Base-by-base conservation (phyloP, 2,113 vertebrate species). In the Brachirus orientalis region DNA sequence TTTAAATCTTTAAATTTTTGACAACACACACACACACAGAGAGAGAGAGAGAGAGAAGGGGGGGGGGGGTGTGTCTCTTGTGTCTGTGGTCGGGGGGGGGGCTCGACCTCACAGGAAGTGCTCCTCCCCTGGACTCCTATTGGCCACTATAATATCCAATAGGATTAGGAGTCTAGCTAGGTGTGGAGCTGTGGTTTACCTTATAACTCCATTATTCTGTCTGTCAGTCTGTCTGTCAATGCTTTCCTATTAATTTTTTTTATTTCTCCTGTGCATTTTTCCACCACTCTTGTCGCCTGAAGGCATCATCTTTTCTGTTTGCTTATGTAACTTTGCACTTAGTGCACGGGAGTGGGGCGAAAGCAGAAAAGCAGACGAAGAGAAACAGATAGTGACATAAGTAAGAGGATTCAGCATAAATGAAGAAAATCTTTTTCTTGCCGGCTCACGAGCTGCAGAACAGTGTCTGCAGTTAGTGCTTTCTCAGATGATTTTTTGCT, bases 51-150 rank as follows among this genome's bases (percentile, higher is more conserved):
- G n/a, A n/a, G n/a, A n/a, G n/a, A n/a, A n/a, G n/a, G n/a, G n/a
- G n/a, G n/a, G n/a, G n/a, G n/a, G n/a, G n/a, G n/a, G n/a, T n/a
- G n/a, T n/a, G n/a, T n/a, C n/a, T n/a, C n/a, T n/a, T n/a, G n/a
- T n/a, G n/a, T n/a, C n/a, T n/a, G n/a, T n/a, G n/a, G n/a, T n/a
- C n/a, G n/a, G n/a, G n/a, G n/a, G n/a, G n/a, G n/a, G n/a, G n/a
- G n/a, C 51, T 35, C 11, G 20, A 68, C 55, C 67, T 63, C 62
- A 78, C 80, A 88, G 85, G 84, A 88, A 90, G 84, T 82, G 63
- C 54, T 71, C 84, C 87, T 83, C 88, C 90, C 84, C 85, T 85
- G 65, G 28, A 44, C 38, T 83, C 59, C 55, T 14, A 86, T 83
- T 89, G 90, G 90, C 33, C 12, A 9, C 14, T 35, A 6, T 55